Percentiles rank a stretch among this genome's conserved stretches.
Conservation (phyloP, 2,113 vertebrate genomes). For the Pitta sordida region DNA sequence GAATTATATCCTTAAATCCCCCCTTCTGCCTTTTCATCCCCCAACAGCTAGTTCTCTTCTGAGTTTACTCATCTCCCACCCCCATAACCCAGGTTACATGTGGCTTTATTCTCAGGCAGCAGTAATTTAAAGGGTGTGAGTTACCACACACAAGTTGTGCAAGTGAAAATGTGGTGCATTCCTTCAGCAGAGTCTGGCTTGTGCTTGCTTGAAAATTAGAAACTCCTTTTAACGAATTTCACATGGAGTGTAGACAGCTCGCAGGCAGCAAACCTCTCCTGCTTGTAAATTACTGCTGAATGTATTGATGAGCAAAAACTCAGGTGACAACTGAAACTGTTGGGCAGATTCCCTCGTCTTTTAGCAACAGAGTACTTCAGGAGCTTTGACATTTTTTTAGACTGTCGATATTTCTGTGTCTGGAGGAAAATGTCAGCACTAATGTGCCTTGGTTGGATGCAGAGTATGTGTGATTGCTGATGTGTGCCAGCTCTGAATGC, state of each 20-base stretch:
- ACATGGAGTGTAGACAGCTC: background rate
- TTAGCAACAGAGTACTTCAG: background rate
- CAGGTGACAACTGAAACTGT: background rate
- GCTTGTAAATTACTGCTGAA: background rate
- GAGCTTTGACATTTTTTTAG: background rate
- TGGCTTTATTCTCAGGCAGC: background rate
- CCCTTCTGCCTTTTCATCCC: background rate
- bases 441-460: background rate
- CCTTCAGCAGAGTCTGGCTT: background rate
- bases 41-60: background rate
- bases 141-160: background rate
- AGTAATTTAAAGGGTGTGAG: background rate
- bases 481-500: background rate
- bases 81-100: background rate
- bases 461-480: background rate
- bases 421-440: background rate
- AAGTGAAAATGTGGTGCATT: background rate
- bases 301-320: background rate
- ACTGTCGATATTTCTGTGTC: accelerated
- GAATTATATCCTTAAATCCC: background rate
- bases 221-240: background rate
- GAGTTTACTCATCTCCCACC: background rate
- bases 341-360: background rate
- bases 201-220: background rate
- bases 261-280: background rate